Base-by-base conservation (phyloP, 2,888 invertebrate genomes). In the Icerya purchasi region DNA sequence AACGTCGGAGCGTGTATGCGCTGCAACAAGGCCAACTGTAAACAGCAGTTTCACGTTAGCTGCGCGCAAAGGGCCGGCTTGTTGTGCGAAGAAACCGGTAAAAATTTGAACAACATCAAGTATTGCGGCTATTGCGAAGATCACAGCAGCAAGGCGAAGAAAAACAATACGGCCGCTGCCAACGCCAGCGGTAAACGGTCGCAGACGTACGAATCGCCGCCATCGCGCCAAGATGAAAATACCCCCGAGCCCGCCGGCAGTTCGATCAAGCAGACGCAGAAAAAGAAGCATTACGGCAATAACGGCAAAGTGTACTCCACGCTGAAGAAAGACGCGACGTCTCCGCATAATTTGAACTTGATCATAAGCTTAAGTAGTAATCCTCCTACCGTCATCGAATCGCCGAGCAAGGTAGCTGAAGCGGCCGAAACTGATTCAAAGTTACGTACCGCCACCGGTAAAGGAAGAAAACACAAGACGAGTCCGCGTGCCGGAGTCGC, bases 121-220 rank as follows among this genome's bases (percentile, higher is more conserved):
- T 97, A 96, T 72, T 96, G 94, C 71, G 97, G 97, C 54, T 97
- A 96, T 72, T 97, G 96, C 72, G 86, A 88, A 68, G 86, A 92
- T 70, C 96, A 97, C 73, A 92, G 92, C 72, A 85, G 90, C 68
- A 94, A 94, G 80, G 8, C 8, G 5, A 36, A 36, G 14, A 36
- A 36, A 36, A 36, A n/a, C n/a, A n/a, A n/a, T n/a, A n/a, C n/a
- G n/a, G n/a, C n/a, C n/a, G n/a, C n/a, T n/a, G n/a, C n/a, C n/a
- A n/a, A n/a, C n/a, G n/a, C n/a, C n/a, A n/a, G n/a, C n/a, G n/a
- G n/a, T n/a, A n/a, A n/a, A n/a, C n/a, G 36, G 5, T 14, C 36
- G 36, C 5, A 8, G 14, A 36, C 36, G 36, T 36, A 36, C 36
- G 36, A 36, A 36, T 36, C 36, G 36, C 14, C 8, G 5, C 14